A percentile compares a stretch with the other conserved stretches of the same genome.
These are phyloP conservation scores for Drosophila nikananu DNA, from an alignment of 1,140 invertebrate species.

Conservation along the genomic window DNA sequence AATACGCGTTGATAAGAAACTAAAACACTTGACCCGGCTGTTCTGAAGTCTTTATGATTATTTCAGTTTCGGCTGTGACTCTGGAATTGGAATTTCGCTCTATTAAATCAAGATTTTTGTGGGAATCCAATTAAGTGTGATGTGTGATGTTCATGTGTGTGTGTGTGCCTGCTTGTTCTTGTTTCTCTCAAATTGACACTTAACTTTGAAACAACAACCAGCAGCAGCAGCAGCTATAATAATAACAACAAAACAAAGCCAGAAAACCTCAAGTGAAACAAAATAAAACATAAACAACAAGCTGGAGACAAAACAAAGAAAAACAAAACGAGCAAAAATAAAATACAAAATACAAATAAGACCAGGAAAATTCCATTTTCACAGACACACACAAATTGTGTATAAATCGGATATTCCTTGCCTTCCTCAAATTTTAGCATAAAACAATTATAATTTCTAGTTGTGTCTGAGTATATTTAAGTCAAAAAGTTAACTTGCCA, in stretches of 20 bases:
- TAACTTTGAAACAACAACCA: slow-evolving; percentile 7
- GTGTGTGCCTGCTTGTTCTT: background rate
- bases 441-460: slow-evolving; percentile 2
- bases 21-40: background rate
- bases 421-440: slow-evolving; percentile 52
- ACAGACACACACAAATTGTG: background rate
- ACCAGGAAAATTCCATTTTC: slow-evolving; percentile 54
- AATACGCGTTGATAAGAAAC: slow-evolving; percentile 3
- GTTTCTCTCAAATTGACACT: slow-evolving; percentile 19
- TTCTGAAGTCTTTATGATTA: no score
- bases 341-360: slow-evolving; percentile 25
- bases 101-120: background rate
- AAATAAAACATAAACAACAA: slow-evolving; percentile 13
- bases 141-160: background rate
- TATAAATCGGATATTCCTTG: slow-evolving; percentile 1
- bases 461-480: background rate
- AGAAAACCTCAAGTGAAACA: slow-evolving; percentile 25
- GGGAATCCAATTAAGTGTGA: background rate
- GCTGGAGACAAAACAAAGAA: slow-evolving; percentile 19
- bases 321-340: background rate
- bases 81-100: background rate
- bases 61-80: background rate
- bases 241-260: slow-evolving; percentile 37
- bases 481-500: background rate
- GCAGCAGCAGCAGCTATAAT: slow-evolving; percentile 27